Percentiles rank a stretch among this genome's conserved stretches.
phyloP scores from a whole-genome alignment of 1,140 invertebrate species.

The Stenopsyche tienmushanensis region DNA sequence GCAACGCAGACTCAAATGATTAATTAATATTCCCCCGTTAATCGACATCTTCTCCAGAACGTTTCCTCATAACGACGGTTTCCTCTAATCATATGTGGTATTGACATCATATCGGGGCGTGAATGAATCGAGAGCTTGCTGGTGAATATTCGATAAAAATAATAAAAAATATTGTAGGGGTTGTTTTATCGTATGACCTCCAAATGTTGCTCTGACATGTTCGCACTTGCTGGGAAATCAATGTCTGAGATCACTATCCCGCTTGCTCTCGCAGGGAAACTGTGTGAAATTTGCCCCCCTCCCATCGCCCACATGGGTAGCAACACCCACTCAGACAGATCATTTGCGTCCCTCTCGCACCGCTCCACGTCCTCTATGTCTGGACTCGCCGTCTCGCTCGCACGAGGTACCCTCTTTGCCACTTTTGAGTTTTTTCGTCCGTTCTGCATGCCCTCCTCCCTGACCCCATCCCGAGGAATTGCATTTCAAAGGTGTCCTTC shows the following conservation, averaged over 20 bases:
- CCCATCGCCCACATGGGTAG: not conserved
- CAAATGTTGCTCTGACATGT: not conserved
- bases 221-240: not conserved
- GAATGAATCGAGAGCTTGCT: too few species aligned
- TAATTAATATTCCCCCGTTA: too few species aligned
- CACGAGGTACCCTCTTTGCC: not conserved
- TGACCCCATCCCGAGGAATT: not conserved
- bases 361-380: not conserved
- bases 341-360: not conserved
- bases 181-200: not conserved
- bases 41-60: too few species aligned
- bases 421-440: not conserved
- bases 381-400: slow-evolving; percentile 1
- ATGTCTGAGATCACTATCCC: not conserved
- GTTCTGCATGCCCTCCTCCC: not conserved
- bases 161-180: too few species aligned
- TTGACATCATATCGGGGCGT: too few species aligned
- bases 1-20: too few species aligned
- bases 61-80: too few species aligned
- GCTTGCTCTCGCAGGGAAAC: not conserved
- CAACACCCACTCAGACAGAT: too few species aligned
- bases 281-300: too few species aligned
- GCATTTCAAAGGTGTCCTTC: not conserved
- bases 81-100: too few species aligned
- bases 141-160: too few species aligned